Conservation (phyloP, 2,888 invertebrate species). For the Latrodectus hesperus region DNA sequence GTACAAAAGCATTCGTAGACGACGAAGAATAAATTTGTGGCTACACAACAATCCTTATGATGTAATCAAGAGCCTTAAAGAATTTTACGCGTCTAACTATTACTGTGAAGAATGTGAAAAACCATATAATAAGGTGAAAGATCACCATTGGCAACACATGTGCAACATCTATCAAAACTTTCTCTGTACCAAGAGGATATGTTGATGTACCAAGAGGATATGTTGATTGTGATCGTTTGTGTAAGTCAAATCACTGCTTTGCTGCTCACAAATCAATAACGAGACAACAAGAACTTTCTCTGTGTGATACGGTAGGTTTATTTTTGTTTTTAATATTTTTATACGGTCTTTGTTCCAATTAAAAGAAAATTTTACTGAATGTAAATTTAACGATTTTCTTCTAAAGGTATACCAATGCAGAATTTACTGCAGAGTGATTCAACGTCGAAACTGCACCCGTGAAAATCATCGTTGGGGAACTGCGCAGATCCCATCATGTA, state of each 20-base stretch:
- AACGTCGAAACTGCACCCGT: not conserved
- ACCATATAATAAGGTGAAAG: no score
- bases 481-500: not conserved
- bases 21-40: no score
- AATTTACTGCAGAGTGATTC: conserved; percentile 3
- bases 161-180: no score
- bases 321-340: not conserved
- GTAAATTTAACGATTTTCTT: not conserved
- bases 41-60: no score
- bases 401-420: not conserved
- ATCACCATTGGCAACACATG: no score
- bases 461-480: not conserved
- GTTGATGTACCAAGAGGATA: no score
- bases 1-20: no score
- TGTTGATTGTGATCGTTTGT: not conserved
- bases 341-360: not conserved
- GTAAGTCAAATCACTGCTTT: not conserved
- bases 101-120: no score
- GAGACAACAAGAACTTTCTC: not conserved
- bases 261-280: not conserved
- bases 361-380: not conserved
- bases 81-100: no score
- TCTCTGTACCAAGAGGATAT: no score
- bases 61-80: no score
- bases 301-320: not conserved